These are phyloP conservation scores for Drosophila punjabiensis DNA, from an alignment of 1,140 invertebrate species.

Conservation along the genomic window DNA sequence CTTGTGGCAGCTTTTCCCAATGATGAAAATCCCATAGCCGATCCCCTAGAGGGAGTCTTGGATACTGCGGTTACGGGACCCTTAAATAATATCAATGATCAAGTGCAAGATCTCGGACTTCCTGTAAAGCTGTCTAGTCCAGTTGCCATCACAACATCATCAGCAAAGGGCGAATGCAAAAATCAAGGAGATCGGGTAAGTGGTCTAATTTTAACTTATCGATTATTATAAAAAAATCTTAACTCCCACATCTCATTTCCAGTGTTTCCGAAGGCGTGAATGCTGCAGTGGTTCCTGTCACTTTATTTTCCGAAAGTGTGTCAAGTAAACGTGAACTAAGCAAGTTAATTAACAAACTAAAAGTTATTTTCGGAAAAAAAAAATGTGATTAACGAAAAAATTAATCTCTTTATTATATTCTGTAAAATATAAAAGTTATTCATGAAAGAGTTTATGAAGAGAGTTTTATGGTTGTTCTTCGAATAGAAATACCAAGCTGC, in stretches of 20 bases:
- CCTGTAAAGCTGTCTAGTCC: too few species aligned
- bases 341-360: not conserved
- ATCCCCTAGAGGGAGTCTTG: not conserved
- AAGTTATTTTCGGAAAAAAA: not conserved
- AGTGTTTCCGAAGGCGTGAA: conserved; percentile 57
- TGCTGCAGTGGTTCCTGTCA: conserved; percentile 73
- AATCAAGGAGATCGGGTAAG: conserved; percentile 52
- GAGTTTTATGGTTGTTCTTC: not conserved
- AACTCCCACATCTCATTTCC: conserved; percentile 1
- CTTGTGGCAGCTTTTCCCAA: conserved; percentile 9
- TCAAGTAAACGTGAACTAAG: conserved; percentile 24
- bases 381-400: too few species aligned
- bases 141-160: too few species aligned
- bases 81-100: not conserved
- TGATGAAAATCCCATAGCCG: not conserved
- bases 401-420: not conserved
- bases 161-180: conserved; percentile 35
- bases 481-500: not conserved
- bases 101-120: not conserved
- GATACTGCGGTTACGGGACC: not conserved
- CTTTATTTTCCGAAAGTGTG: conserved; percentile 65
- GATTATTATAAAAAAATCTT: conserved; percentile 1
- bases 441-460: not conserved
- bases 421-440: not conserved
- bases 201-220: not conserved